Evolutionary conservation across 2,113 vertebrate species (phyloP).

Genomic region (Zapornia atra): DNA sequence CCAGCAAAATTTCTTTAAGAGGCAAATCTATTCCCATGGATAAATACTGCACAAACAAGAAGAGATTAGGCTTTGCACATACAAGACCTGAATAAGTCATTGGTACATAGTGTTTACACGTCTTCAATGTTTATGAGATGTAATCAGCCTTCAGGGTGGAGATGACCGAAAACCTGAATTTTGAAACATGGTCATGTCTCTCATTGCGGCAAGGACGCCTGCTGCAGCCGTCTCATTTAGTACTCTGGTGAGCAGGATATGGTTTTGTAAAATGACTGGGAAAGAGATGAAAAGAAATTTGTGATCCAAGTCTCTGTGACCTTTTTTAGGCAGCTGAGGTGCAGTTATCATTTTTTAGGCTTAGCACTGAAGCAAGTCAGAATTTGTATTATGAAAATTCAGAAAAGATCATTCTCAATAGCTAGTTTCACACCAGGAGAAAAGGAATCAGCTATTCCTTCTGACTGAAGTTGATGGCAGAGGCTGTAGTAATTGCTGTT

Average conservation of each 20-base stretch:
- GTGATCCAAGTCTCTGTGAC: not conserved
- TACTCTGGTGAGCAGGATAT: not conserved
- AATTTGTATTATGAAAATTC: not conserved
- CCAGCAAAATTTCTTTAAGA: not conserved
- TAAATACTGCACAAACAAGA: not conserved
- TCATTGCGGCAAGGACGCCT: not conserved
- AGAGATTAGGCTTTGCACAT: not conserved
- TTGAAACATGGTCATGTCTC: not conserved
- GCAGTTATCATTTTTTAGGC: not conserved
- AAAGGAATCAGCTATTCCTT: conserved; percentile 20
- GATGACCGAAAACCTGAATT: not conserved
- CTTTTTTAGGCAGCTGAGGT: not conserved
- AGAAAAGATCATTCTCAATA: not conserved
- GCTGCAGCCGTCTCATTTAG: not conserved
- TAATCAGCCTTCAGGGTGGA: not conserved
- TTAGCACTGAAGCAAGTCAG: not conserved
- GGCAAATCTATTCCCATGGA: not conserved
- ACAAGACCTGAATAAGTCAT: not conserved
- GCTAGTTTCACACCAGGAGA: not conserved
- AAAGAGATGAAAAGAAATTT: not conserved
- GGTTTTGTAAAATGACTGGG: not conserved
- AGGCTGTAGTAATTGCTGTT: conserved; percentile 41
- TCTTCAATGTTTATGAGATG: not conserved
- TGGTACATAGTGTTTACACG: not conserved
- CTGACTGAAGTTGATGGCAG: not conserved